Conservation (phyloP, 1,140 invertebrate species). For the Zeugodacus cucurbitae region DNA sequence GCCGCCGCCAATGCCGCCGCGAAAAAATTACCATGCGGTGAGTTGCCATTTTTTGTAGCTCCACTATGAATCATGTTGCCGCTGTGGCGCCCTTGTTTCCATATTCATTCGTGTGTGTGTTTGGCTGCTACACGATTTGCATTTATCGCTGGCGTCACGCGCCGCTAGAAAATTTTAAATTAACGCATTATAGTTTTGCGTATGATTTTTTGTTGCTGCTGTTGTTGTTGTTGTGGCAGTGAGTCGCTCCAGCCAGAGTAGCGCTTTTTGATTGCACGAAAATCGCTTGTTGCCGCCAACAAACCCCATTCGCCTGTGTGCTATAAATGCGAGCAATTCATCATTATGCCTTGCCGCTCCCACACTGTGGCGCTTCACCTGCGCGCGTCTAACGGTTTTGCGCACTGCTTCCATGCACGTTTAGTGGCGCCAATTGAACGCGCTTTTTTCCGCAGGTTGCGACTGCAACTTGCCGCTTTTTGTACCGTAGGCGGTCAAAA, state of each 20-base stretch:
- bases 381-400: background rate
- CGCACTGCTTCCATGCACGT: background rate
- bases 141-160: background rate
- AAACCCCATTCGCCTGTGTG: background rate
- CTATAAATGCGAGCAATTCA: background rate
- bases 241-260: background rate
- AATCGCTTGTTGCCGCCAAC: background rate
- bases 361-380: background rate
- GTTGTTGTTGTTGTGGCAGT: no score
- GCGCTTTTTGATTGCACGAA: background rate
- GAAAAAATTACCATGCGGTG: conserved; percentile 13
- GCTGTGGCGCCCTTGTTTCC: background rate
- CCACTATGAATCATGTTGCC: conserved; percentile 9
- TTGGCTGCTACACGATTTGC: background rate
- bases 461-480: background rate
- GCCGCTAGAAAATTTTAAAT: conserved; percentile 5
- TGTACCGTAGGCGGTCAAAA: background rate
- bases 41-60: conserved; percentile 18
- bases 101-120: background rate
- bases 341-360: background rate
- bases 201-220: background rate
- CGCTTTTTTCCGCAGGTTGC: background rate
- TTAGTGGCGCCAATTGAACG: background rate
- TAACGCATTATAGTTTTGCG: background rate
- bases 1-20: background rate